Evolutionary conservation across 2,797 vertebrate species (phyloP).

Genomic region (Gymnocypris eckloni): DNA sequence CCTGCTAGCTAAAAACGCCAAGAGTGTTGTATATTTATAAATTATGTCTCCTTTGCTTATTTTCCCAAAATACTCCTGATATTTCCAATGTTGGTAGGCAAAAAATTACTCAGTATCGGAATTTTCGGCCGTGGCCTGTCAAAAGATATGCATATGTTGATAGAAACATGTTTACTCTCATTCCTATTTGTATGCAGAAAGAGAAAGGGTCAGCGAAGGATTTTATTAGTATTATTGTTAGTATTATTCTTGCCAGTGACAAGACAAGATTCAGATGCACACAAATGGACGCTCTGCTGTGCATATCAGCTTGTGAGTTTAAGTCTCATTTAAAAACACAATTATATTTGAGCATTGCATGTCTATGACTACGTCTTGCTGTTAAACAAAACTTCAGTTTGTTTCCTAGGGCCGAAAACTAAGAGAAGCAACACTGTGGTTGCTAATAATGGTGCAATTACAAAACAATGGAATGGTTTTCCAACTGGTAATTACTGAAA

Average conservation of each 20-base stretch:
- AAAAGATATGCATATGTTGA: conserved; percentile 3
- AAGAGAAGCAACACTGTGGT: conserved; percentile 4
- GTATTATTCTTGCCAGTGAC: not conserved
- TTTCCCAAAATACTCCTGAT: conserved; percentile 31
- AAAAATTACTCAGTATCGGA: conserved; percentile 10
- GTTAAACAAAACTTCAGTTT: conserved; percentile 22
- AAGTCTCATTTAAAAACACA: conserved; percentile 47
- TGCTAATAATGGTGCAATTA: conserved; percentile 26
- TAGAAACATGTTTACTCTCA: conserved; percentile 41
- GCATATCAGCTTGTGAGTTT: conserved; percentile 44
- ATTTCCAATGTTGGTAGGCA: conserved; percentile 2
- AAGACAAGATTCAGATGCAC: conserved; percentile 28
- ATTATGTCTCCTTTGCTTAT: conserved; percentile 11
- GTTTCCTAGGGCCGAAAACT: not conserved
- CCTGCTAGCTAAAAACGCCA: not conserved
- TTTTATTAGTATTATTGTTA: conserved; percentile 11
- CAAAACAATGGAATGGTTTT: conserved; percentile 20
- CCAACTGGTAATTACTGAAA: conserved; percentile 9
- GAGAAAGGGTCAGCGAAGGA: conserved; percentile 28
- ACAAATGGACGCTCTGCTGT: not conserved
- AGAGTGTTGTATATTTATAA: not conserved
- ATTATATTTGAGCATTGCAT: conserved; percentile 49
- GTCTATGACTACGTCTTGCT: conserved; percentile 27
- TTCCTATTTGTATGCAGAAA: conserved; percentile 34
- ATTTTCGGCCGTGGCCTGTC: conserved; percentile 10